Evolutionary conservation across 1,140 invertebrate species (phyloP).

Genomic region (Subanguina moxae): DNA sequence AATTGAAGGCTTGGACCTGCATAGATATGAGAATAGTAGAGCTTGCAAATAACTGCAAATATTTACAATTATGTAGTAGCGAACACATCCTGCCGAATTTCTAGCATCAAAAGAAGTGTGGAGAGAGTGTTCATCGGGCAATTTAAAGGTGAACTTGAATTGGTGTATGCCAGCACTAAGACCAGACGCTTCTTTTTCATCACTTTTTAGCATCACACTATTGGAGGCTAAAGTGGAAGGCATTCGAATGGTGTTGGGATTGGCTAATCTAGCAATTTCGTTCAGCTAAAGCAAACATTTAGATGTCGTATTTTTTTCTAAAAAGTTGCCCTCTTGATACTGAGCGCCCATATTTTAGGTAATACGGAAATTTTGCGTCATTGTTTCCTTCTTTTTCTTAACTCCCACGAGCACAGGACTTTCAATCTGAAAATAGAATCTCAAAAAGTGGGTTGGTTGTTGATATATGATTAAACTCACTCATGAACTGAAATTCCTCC

Average conservation of each 20-base stretch:
- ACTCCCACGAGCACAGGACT: too few relatives aligned
- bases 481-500: too few relatives aligned
- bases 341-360: too few relatives aligned
- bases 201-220: neutral
- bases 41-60: neutral
- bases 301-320: neutral
- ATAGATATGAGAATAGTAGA: neutral
- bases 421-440: too few relatives aligned
- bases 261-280: constrained; percentile 19
- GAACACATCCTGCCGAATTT: constrained; percentile 25
- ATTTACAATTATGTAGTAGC: constrained; percentile 29
- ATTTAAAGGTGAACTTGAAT: constrained; percentile 16
- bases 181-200: constrained; percentile 8
- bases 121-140: constrained; percentile 12
- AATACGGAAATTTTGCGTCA: too few relatives aligned
- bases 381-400: too few relatives aligned
- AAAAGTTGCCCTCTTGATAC: too few relatives aligned
- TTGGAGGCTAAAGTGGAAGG: neutral
- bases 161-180: constrained; percentile 15
- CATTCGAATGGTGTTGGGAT: constrained; percentile 25
- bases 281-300: constrained; percentile 23
- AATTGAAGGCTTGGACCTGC: constrained; percentile 21
- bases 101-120: constrained; percentile 30
- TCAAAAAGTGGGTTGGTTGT: too few relatives aligned
- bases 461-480: too few relatives aligned